Percentiles rank a stretch among this genome's conserved stretches.
phyloP scores from a whole-genome alignment of 1,140 invertebrate genomes.

The Heliconius hewitsoni region DNA sequence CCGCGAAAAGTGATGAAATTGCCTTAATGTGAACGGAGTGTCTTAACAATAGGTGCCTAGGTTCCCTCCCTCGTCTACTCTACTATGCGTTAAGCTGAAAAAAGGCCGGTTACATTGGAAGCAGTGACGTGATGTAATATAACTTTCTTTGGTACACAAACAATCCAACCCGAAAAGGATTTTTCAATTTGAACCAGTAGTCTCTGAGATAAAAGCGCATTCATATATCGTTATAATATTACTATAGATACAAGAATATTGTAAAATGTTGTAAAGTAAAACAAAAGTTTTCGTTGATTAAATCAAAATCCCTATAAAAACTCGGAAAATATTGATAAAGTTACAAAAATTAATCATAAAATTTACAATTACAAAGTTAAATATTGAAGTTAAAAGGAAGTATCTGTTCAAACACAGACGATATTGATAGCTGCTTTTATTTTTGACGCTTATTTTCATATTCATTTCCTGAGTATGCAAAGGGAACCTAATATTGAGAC shows the following conservation, averaged over 20 bases:
- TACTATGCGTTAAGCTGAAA: too few species aligned
- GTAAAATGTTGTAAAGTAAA: too few species aligned
- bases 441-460: background rate
- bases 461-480: background rate
- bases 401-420: background rate
- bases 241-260: too few species aligned
- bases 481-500: background rate
- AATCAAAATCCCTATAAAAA: background rate
- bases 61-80: too few species aligned
- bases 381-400: background rate
- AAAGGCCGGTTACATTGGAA: too few species aligned
- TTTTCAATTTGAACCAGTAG: too few species aligned
- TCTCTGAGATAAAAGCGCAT: too few species aligned
- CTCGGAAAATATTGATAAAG: background rate
- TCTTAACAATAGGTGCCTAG: background rate
- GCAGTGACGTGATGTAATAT: too few species aligned
- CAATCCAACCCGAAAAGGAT: too few species aligned
- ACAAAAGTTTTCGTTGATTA: too few species aligned
- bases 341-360: background rate
- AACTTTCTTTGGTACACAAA: too few species aligned
- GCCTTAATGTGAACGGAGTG: background rate
- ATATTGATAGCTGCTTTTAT: background rate
- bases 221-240: too few species aligned
- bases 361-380: background rate
- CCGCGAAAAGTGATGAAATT: background rate